Percentiles rank a stretch among this genome's conserved stretches.
phyloP scores from a whole-genome alignment of 2,888 invertebrate genomes.

The Sinohyriopsis cumingii region DNA sequence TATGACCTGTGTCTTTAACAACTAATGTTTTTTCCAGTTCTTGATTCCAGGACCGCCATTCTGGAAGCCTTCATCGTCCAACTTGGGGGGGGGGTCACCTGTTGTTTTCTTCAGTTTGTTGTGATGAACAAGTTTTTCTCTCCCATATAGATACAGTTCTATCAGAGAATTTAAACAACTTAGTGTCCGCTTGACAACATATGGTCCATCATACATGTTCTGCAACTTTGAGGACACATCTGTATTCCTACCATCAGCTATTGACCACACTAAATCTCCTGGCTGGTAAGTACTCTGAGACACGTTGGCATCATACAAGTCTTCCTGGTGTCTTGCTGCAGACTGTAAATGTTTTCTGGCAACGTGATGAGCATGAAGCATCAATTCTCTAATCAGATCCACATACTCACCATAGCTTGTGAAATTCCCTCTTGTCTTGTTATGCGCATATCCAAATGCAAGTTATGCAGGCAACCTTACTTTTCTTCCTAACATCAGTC shows the following conservation, averaged over 20 bases:
- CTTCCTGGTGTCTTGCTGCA: no score
- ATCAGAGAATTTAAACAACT: conserved; percentile 15
- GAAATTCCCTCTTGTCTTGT: background rate
- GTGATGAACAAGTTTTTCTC: no score
- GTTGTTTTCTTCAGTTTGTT: no score
- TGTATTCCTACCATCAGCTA: conserved; percentile 18
- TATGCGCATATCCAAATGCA: background rate
- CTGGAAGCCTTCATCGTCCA: conserved; percentile 3
- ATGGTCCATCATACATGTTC: conserved; percentile 24
- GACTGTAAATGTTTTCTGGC: no score
- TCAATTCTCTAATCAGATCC: background rate
- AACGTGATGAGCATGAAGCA: no score
- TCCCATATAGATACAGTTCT: conserved; percentile 9
- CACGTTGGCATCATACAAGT: no score
- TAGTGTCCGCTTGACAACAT: conserved; percentile 9
- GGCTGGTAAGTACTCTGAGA: no score
- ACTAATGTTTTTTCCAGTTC: background rate
- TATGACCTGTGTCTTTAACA: no score
- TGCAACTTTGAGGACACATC: conserved; percentile 23
- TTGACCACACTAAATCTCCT: no score
- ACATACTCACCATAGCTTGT: conserved; percentile 12
- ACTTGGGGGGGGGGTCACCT: conserved; percentile 5
- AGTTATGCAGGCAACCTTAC: conserved; percentile 1
- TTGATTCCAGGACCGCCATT: no score
- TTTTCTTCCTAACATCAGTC: conserved; percentile 1